Percentiles rank a stretch among this genome's conserved stretches.
Evolutionary conservation across 2,888 invertebrate species (phyloP).

Genomic region (Lepas anatifera): DNA sequence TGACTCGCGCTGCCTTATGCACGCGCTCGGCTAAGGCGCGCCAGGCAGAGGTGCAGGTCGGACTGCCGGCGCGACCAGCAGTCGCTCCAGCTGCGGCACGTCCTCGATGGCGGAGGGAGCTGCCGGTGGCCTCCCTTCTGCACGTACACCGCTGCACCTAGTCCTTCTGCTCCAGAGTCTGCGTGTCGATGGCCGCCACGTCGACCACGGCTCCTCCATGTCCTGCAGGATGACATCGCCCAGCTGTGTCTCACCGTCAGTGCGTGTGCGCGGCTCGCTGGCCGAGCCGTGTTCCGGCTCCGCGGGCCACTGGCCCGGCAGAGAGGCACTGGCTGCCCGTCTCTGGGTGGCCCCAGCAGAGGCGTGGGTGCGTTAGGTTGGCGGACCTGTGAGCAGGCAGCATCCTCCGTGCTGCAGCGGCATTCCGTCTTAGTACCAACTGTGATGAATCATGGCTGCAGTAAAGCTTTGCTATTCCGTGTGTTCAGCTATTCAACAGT

Average conservation of each 20-base stretch:
- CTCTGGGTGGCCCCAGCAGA: slow-evolving; percentile 25
- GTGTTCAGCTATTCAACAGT: too few relatives aligned
- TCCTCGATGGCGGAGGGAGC: slow-evolving; percentile 17
- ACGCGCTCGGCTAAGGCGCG: not conserved
- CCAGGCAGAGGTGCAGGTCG: not conserved
- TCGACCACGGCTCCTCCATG: not conserved
- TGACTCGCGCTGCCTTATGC: not conserved
- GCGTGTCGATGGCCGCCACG: slow-evolving; percentile 4
- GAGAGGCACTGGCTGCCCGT: slow-evolving; percentile 24
- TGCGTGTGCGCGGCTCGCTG: not conserved
- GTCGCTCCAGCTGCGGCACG: slow-evolving; percentile 15
- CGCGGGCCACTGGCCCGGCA: not conserved
- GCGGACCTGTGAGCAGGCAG: not conserved
- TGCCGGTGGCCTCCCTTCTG: slow-evolving; percentile 18
- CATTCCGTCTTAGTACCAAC: too few relatives aligned
- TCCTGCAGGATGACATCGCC: slow-evolving; percentile 4
- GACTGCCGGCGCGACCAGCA: not conserved
- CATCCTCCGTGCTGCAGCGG: not conserved
- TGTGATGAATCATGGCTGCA: too few relatives aligned
- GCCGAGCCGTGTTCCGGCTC: not conserved
- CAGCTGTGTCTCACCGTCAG: not conserved
- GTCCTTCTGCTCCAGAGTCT: slow-evolving; percentile 21
- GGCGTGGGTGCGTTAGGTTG: slow-evolving; percentile 23
- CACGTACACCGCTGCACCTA: slow-evolving; percentile 18
- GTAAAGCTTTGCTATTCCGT: too few relatives aligned